phyloP scores from a whole-genome alignment of 2,888 invertebrate species.

The Drepana falcataria region DNA sequence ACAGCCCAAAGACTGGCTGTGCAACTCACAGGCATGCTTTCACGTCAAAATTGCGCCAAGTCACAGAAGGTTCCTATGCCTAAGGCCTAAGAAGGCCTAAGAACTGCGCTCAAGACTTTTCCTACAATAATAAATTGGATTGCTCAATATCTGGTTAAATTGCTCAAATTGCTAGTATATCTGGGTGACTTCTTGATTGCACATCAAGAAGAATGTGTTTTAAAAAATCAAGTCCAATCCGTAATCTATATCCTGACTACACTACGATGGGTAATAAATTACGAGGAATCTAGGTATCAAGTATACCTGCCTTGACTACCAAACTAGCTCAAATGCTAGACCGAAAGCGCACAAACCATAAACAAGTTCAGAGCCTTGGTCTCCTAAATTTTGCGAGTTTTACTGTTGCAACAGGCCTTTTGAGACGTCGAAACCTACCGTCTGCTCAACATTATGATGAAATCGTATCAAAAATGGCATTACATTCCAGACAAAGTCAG shows the following conservation, averaged over 20 bases:
- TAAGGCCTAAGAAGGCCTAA: too few species aligned
- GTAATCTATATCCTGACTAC: slow-evolving; percentile 3
- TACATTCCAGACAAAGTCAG: background rate
- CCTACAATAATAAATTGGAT: slow-evolving; percentile 16
- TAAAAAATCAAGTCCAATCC: slow-evolving; percentile 8
- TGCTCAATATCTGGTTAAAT: slow-evolving; percentile 10
- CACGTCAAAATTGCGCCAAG: slow-evolving; percentile 11
- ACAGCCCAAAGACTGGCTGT: slow-evolving; percentile 19
- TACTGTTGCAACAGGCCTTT: slow-evolving; percentile 16
- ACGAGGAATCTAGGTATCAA: slow-evolving; percentile 12
- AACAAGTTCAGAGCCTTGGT: slow-evolving; percentile 18
- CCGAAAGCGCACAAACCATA: slow-evolving; percentile 3
- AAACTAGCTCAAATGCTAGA: slow-evolving; percentile 4
- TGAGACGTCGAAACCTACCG: slow-evolving; percentile 15
- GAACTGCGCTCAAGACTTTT: slow-evolving; percentile 22
- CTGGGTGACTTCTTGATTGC: slow-evolving; percentile 17
- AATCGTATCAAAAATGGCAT: background rate
- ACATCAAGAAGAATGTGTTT: slow-evolving; percentile 7
- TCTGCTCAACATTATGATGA: slow-evolving; percentile 7
- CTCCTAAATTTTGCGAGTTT: slow-evolving; percentile 21
- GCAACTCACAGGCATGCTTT: slow-evolving; percentile 22
- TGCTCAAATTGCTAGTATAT: slow-evolving; percentile 11
- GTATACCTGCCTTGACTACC: background rate
- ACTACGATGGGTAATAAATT: slow-evolving; percentile 13
- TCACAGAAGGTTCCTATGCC: slow-evolving; percentile 19